Base-by-base conservation (phyloP, 2,797 vertebrate genomes). In the Acropternis orthonyx region DNA sequence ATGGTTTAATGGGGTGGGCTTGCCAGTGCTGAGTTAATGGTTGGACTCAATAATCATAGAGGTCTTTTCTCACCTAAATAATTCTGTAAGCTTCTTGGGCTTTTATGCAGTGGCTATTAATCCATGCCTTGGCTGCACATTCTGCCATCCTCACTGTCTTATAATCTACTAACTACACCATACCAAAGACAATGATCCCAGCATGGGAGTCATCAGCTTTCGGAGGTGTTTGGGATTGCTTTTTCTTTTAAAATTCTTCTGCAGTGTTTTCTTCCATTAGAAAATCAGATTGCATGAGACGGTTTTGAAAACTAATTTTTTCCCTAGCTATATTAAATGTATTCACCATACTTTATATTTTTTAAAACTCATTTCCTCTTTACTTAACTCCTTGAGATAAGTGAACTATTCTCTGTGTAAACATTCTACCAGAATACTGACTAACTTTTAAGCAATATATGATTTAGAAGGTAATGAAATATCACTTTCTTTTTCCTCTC, bases 401-500 rank as follows among this genome's bases (percentile, higher is more conserved):
- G 81, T 83, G 83, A 92, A 48, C 41, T 71, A 39, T 86, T 62
- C 41, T 75, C 26, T 93, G 36, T 83, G 27, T 85, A 94, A 93
- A 95, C 88, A 91, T 88, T 72, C 88, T 86, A 89, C 67, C 65
- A 83, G 83, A 96, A 94, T 78, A 88, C 62, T 86, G 93, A 87
- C 90, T 92, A 94, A 83, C 79, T 96, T 95, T 90, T 94, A 93
- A 95, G 63, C 26, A 0, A 46, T 63, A 44, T 69, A 88, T 79
- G 89, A 95, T 95, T 97, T 96, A 95, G 84, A 95, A 95, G 85
- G 82, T 93, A 97, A 96, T 94, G 88, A 94, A 94, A 95, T 95
- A 95, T 92, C 85, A 89, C 93, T 91, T 89, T 89, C 30, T 91
- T 90, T 39, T 80, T 32, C 3, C 6, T 20, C 37, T 48, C 34